Evolutionary conservation across 1,140 invertebrate species (phyloP), one percentile per base, ranked within the genome.

Genomic region (Pollicipes pollicipes): DNA sequence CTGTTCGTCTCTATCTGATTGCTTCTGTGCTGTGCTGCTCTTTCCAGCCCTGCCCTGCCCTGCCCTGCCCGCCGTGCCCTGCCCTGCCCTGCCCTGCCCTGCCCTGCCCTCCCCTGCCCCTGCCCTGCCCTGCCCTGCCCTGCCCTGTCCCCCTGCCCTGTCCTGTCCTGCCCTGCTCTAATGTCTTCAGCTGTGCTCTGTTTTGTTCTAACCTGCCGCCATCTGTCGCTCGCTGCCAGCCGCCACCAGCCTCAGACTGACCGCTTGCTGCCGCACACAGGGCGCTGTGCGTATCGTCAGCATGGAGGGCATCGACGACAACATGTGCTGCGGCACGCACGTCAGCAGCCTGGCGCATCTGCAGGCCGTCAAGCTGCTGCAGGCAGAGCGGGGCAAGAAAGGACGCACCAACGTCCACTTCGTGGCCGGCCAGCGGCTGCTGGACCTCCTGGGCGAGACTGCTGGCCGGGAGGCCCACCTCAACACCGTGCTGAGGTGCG

Each of bases 301-400:
- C 45, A 90, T 89, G 71, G 82, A 83, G 64, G 84, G 83, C 63
- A 77, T 91, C 66, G 90, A 92, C 73, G 83, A 84, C 45, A 90
- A 90, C 76, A 86, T 91, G 83, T 93, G 90, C 78, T 93, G 90
- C 81, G 90, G 90, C 29, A 93, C 90, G 0, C 90, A 93, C 80
- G 88, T 92, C 2, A 83, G 82, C 3, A 90, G 89, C 80, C 79
- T 91, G 37, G 83, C 84, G 73, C 88, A 93, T 77, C 79, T 93
- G 66, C 90, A 93, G 83, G 84, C 78, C 6, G 84, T 92, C 13
- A 92, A 91, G 78, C 76, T 92, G 29, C 73, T 90, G 1, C 82
- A 84, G 68, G 78, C 80, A 2, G 89, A 90, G 76, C 86, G 86
- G 70, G 87, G 87, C 26, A 89, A 89, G 78, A 88, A 89, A 74